These are phyloP conservation scores for Sphyrna mokarran DNA, from an alignment of 2,113 vertebrate species.

Conservation along the genomic window DNA sequence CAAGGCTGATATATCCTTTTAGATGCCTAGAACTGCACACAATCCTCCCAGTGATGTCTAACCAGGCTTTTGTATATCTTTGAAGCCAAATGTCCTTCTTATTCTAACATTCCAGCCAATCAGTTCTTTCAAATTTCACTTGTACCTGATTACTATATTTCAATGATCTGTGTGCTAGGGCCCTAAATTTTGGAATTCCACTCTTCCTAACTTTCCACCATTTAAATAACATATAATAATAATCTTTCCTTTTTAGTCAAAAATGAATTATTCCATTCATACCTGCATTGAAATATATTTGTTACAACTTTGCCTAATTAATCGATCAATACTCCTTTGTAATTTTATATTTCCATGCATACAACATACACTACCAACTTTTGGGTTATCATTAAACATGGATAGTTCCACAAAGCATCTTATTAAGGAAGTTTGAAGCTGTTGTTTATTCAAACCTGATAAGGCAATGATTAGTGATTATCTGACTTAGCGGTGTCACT, in stretches of 20 bases:
- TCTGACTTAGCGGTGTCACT: background rate
- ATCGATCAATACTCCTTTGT: background rate
- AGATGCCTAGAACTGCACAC: too few relatives aligned
- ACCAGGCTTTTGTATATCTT: background rate
- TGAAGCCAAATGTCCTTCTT: background rate
- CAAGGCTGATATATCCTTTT: too few relatives aligned
- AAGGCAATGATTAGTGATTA: background rate
- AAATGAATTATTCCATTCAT: background rate
- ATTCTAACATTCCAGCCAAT: background rate
- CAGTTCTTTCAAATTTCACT: background rate
- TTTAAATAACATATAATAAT: background rate
- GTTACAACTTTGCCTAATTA: background rate
- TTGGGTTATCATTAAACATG: background rate
- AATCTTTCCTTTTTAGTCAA: background rate
- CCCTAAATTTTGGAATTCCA: background rate
- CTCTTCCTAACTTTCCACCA: background rate
- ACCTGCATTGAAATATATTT: background rate
- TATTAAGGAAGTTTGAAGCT: background rate
- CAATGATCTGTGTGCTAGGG: background rate
- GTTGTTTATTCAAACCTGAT: background rate
- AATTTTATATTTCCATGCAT: background rate
- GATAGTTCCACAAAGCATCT: background rate
- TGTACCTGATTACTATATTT: background rate
- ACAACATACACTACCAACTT: background rate
- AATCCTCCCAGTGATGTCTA: too few relatives aligned